Evolutionary conservation across 2,113 vertebrate species (phyloP).

Genomic region (Danionella cerebrum): DNA sequence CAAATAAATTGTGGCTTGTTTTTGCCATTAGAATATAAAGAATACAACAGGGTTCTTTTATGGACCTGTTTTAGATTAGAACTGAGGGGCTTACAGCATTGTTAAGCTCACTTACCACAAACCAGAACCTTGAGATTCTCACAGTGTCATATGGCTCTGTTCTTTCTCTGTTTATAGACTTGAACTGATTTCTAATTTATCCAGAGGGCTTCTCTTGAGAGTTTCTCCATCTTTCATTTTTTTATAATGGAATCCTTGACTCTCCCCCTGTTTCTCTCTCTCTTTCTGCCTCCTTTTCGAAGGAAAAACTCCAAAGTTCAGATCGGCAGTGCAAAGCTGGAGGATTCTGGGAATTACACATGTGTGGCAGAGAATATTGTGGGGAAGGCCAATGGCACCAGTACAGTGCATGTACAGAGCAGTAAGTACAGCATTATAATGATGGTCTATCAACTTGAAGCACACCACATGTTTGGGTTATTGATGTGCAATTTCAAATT

Average conservation of each 20-base stretch:
- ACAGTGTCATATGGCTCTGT: background rate
- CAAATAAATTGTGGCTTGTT: too few species aligned
- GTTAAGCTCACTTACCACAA: background rate
- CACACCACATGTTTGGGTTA: background rate
- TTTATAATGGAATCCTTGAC: conserved; percentile 51
- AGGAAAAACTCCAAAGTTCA: conserved; percentile 95
- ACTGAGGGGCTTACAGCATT: background rate
- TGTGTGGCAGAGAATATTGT: conserved; percentile 89
- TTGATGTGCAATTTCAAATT: too few species aligned
- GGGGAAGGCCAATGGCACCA: conserved; percentile 82
- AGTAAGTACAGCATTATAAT: conserved; percentile 70
- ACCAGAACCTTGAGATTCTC: background rate
- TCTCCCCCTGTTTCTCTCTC: conserved; percentile 54
- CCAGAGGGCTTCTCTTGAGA: conserved; percentile 47
- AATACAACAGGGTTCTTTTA: too few species aligned
- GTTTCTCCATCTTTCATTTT: conserved; percentile 46
- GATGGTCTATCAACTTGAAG: background rate
- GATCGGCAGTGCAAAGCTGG: conserved; percentile 85
- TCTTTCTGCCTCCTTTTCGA: conserved; percentile 53
- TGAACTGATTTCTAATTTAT: conserved; percentile 31
- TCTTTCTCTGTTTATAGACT: conserved; percentile 37
- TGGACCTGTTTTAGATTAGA: conserved; percentile 8
- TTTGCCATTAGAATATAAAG: too few species aligned
- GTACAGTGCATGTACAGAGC: conserved; percentile 88
- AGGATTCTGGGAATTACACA: conserved; percentile 93